phyloP scores from a whole-genome alignment of 2,113 vertebrate species.

The Prinia subflava region DNA sequence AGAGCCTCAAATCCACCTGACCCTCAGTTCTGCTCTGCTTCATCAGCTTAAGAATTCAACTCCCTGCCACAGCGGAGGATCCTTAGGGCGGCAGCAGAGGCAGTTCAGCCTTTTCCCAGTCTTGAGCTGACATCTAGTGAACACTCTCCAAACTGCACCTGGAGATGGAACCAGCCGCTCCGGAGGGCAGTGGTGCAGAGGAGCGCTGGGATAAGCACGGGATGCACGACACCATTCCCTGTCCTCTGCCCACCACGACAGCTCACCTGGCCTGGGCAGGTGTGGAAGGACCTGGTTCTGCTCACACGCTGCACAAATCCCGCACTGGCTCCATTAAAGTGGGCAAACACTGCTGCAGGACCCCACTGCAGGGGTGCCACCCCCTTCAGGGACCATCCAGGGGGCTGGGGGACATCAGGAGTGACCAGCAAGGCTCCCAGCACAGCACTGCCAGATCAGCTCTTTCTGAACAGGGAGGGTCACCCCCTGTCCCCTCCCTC shows the following conservation, averaged over 20 bases:
- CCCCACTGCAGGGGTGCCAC: not conserved
- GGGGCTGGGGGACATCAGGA: not conserved
- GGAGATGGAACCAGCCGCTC: not conserved
- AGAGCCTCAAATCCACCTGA: not conserved
- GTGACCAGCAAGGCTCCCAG: not conserved
- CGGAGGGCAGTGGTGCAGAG: not conserved
- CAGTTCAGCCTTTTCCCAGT: not conserved
- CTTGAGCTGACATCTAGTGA: constrained; percentile 59
- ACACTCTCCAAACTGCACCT: constrained; percentile 14
- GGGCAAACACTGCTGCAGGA: not conserved
- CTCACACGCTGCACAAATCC: not conserved
- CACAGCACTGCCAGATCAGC: not conserved
- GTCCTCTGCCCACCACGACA: not conserved
- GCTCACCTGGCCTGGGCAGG: not conserved
- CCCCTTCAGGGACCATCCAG: not conserved
- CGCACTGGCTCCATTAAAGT: not conserved
- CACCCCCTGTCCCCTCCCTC: not conserved
- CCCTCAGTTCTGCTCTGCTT: not conserved
- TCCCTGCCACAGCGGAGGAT: not conserved
- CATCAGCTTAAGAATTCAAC: not conserved
- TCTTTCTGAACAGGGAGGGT: not conserved
- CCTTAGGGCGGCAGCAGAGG: not conserved
- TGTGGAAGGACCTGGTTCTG: not conserved
- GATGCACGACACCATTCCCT: not conserved
- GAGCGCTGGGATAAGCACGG: not conserved